Evolutionary conservation across 2,888 invertebrate genomes (phyloP).

Genomic region (Drosophila paranaensis): DNA sequence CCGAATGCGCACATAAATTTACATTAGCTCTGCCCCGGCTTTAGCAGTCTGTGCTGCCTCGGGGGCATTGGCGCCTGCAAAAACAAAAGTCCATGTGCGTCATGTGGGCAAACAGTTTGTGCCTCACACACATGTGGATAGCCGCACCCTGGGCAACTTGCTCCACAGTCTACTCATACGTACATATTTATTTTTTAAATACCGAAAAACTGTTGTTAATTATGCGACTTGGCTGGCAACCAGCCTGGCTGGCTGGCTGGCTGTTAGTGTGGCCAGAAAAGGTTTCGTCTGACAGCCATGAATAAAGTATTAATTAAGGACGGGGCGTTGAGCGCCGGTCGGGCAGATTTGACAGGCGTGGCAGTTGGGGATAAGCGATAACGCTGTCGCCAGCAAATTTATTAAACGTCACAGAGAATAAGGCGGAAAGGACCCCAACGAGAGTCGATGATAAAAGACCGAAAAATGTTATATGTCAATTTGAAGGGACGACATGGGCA

Average conservation of each 20-base stretch:
- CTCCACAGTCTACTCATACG: background rate
- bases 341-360: constrained; percentile 45
- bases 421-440: constrained; percentile 10
- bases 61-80: constrained; percentile 11
- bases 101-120: constrained; percentile 30
- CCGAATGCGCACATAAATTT: constrained; percentile 55
- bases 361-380: constrained; percentile 53
- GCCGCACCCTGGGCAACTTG: constrained; percentile 32
- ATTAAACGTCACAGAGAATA: constrained; percentile 60
- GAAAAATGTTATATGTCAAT: constrained; percentile 63
- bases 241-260: constrained; percentile 4
- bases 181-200: constrained; percentile 61
- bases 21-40: constrained; percentile 35
- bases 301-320: constrained; percentile 78
- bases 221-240: constrained; percentile 47
- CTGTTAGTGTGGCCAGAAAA: constrained; percentile 38
- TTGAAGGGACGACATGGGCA: constrained; percentile 39
- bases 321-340: constrained; percentile 40
- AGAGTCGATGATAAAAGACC: constrained; percentile 45
- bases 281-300: constrained; percentile 27
- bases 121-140: background rate
- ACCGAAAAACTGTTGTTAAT: constrained; percentile 71
- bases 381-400: constrained; percentile 62
- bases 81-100: constrained; percentile 28
- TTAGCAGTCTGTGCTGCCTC: constrained; percentile 25